Base-by-base conservation (phyloP, 2,113 vertebrate genomes). In the Stigmatopora nigra region DNA sequence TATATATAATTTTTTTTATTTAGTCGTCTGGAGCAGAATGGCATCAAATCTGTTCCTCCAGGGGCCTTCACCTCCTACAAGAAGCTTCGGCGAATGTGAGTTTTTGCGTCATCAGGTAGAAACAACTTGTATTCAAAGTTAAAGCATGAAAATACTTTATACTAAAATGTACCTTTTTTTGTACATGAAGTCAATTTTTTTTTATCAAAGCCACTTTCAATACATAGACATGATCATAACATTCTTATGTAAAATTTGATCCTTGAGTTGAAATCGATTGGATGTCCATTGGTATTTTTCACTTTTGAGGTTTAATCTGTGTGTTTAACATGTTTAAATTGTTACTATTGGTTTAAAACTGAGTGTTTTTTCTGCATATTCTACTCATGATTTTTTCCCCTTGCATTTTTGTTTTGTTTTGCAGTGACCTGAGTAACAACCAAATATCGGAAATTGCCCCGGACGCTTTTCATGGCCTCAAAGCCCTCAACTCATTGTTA, bases 61-160 rank as follows among this genome's bases (percentile, higher is more conserved):
- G 94, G 94, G 0, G 91, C 94, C 69, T 97, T 97, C 78, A 93
- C 92, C 16, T 93, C 94, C 51, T 97, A 97, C 82, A 94, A 95
- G 86, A 97, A 96, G 76, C 91, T 97, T 5, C 88, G 94, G 0
- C 86, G 95, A 67, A 95, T 97, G 95, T 97, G 87, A 93, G 94
- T 89, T 6, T 5, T 3, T 57, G 31, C 55, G 55, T 7, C 31
- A 1, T 15, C 56, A 38, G 7, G 56, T 58, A 31, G 36, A 20
- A 60, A 9, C 7, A 61, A 61, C n/a, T 44, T 20, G 6, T 7
- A 16, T 47, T 16, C 5, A 31, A 31, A 48, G 3, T 7, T 1
- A 22, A 15, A 47, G 10, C 1, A 20, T 3, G 44, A 20, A 22
- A 44, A 20, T 4, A 10, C 25, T 31, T 2, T 44, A 8, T 20